Evolutionary conservation across 2,113 vertebrate species (phyloP).

Genomic region (Mustela nigripes): DNA sequence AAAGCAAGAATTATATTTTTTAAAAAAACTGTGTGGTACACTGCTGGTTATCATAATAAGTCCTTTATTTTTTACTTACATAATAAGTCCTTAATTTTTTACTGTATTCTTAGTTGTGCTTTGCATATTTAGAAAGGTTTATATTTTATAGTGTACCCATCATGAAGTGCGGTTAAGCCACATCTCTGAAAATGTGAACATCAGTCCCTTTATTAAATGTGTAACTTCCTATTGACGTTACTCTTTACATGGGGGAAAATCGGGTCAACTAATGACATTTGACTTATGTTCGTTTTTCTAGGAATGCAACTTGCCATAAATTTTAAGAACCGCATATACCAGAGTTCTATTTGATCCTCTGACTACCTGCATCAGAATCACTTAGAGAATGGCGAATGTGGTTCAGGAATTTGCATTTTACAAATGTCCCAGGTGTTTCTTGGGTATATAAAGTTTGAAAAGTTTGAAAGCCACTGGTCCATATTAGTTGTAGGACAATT

Average conservation of each 20-base stretch:
- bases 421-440: neutral
- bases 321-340: neutral
- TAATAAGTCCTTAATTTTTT: neutral
- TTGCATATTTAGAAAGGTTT: slow-evolving; percentile 6
- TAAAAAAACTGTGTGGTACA: neutral
- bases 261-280: neutral
- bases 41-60: neutral
- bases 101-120: neutral
- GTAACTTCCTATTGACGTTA: slow-evolving; percentile 30
- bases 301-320: neutral
- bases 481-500: neutral
- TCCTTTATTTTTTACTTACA: neutral
- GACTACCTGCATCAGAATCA: neutral
- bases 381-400: neutral
- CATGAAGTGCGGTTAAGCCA: neutral
- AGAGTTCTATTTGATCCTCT: neutral
- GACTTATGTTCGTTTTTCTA: neutral
- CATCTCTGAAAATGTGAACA: neutral
- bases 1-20: slow-evolving; percentile 19
- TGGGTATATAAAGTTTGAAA: neutral
- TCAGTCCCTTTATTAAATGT: neutral
- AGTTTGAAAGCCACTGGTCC: slow-evolving; percentile 1
- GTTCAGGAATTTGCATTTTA: neutral
- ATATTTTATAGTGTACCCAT: neutral
- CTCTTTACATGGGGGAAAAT: neutral